Evolutionary conservation across 92 coral and sea anemone species (phyloP).

Genomic region (Siderastrea radians): DNA sequence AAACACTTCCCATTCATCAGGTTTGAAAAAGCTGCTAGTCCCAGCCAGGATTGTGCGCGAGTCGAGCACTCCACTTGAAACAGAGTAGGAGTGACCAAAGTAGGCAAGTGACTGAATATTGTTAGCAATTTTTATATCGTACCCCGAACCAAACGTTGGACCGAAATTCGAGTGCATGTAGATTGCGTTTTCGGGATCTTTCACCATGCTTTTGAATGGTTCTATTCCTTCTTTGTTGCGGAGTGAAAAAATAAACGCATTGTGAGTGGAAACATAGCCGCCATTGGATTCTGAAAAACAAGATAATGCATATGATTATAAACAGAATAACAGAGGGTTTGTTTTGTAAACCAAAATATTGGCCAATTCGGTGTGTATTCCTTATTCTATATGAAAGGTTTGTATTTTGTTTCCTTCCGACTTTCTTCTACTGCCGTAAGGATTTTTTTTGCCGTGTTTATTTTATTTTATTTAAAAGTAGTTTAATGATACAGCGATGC

Average conservation of each 20-base stretch:
- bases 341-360: too few relatives aligned
- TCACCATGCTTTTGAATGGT: background rate
- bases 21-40: background rate
- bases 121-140: background rate
- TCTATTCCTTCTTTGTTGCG: background rate
- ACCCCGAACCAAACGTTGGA: background rate
- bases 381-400: too few relatives aligned
- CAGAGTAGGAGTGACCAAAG: background rate
- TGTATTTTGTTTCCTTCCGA: too few relatives aligned
- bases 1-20: background rate
- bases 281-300: background rate
- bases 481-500: too few relatives aligned
- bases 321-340: too few relatives aligned
- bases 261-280: background rate
- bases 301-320: too few relatives aligned
- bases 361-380: too few relatives aligned
- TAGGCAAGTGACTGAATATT: background rate
- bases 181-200: background rate
- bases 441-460: too few relatives aligned
- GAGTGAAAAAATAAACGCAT: background rate
- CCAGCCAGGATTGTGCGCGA: background rate
- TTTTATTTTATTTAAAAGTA: too few relatives aligned
- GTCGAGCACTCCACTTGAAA: background rate
- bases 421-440: too few relatives aligned
- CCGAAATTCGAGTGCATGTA: background rate